Evolutionary conservation across 2,888 invertebrate genomes (phyloP).

Genomic region (Zelleria hepariella): DNA sequence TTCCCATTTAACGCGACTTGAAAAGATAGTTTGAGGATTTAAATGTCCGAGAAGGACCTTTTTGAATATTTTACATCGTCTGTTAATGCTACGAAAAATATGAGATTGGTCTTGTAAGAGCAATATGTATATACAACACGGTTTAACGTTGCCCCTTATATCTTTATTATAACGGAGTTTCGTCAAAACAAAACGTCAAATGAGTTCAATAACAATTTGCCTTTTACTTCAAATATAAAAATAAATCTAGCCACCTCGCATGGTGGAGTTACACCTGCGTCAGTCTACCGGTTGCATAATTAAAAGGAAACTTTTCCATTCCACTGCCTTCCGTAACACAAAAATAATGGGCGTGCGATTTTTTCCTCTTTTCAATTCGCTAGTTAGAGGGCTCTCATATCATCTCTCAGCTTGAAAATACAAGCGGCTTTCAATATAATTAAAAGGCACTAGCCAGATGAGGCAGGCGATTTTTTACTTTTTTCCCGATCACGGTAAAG

Average conservation of each 20-base stretch:
- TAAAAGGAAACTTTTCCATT: neutral
- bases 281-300: neutral
- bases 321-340: neutral
- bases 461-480: neutral
- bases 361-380: neutral
- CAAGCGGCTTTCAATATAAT: neutral
- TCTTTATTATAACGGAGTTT: too few species aligned
- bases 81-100: too few species aligned
- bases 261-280: neutral
- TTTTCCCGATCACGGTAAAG: neutral
- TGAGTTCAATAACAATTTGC: too few species aligned
- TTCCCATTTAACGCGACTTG: neutral
- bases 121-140: too few species aligned
- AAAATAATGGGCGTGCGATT: neutral
- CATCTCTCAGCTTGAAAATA: neutral
- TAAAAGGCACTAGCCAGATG: neutral
- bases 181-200: too few species aligned
- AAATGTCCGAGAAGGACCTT: neutral
- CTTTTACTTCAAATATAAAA: neutral
- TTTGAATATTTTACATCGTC: too few species aligned
- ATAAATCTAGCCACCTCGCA: neutral
- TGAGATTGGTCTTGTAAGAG: too few species aligned
- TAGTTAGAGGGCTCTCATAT: neutral
- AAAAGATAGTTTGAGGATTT: neutral
- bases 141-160: too few species aligned